phyloP scores from a whole-genome alignment of 2,113 vertebrate species.

The Calidris pugnax region DNA sequence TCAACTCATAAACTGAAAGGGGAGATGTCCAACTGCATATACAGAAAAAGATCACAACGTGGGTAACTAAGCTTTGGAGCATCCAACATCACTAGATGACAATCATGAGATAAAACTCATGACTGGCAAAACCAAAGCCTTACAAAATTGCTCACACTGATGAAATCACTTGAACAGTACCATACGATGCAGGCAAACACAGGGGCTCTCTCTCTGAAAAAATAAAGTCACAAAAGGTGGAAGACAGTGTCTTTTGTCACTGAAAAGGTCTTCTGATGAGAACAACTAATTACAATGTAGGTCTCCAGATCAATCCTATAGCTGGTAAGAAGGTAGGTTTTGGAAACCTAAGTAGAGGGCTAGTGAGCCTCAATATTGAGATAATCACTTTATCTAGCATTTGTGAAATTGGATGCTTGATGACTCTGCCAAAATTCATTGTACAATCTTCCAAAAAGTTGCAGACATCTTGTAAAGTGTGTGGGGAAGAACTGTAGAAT shows the following conservation, averaged over 20 bases:
- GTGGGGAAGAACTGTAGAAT: background rate
- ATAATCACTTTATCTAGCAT: background rate
- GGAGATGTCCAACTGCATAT: rapidly evolving
- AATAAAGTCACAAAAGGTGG: background rate
- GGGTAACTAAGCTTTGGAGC: background rate
- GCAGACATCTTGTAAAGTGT: background rate
- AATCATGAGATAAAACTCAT: background rate
- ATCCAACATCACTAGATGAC: background rate
- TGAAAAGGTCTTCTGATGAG: background rate
- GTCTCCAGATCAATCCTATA: background rate
- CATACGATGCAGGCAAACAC: background rate
- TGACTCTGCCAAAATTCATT: background rate
- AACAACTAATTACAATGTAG: background rate
- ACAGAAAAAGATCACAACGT: background rate
- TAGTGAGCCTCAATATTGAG: background rate
- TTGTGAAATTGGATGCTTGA: background rate
- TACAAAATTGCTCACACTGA: background rate
- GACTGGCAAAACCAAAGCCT: background rate
- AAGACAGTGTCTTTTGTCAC: background rate
- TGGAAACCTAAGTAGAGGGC: background rate
- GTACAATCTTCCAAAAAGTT: background rate
- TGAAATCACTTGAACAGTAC: background rate
- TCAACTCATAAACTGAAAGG: background rate
- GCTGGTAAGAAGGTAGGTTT: background rate
- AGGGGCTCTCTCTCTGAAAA: background rate